Base-by-base conservation (phyloP, 2,888 invertebrate genomes). In the Griposia aprilina region DNA sequence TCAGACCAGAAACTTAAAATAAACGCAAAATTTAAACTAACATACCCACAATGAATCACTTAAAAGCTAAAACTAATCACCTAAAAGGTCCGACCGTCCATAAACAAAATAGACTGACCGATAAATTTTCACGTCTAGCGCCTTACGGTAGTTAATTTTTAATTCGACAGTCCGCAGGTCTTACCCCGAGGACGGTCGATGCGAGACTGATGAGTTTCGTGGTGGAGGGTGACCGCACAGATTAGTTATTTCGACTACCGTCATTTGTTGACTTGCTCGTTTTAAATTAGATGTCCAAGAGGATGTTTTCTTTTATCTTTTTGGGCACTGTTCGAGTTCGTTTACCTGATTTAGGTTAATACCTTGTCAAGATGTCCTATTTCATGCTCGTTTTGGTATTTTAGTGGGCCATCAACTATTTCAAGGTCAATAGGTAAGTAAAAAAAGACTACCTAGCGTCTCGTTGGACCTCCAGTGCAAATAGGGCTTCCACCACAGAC, bases 201-300 rank as follows among this genome's bases (percentile, higher is more conserved):
- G 91, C 78, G 89, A 94, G 94, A 96, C 93, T 96, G 96, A 96
- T 96, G 93, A 85, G 84, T 92, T 93, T 87, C 80, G 95, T 93
- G 89, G 92, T 91, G 80, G 88, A 84, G 83, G 86, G 89, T 86
- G 95, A 96, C 96, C 96, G 91, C 94, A 88, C 87, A 91, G 94
- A 94, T 96, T 95, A 96, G 93, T 96, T 96, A 96, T 93, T 90
- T 90, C 87, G 92, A 93, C 93, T 96, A 96, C 96, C 96, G 94
- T 96, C 96, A 96, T 96, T 96, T 95, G 93, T 96, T 93, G 90
- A 84, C 87, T 89, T 88, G 87, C 89, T 91, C 89, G 93, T 95
- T 96, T 95, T 94, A 96, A 95, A 96, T 95, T 93, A 93, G 94
- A 92, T 93, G 92, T 92, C 88, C 76, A 85, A 87, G 80, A 82